phyloP scores from a whole-genome alignment of 64 coral and sea anemone genomes.

The Hydrozoanthus tunicans region DNA sequence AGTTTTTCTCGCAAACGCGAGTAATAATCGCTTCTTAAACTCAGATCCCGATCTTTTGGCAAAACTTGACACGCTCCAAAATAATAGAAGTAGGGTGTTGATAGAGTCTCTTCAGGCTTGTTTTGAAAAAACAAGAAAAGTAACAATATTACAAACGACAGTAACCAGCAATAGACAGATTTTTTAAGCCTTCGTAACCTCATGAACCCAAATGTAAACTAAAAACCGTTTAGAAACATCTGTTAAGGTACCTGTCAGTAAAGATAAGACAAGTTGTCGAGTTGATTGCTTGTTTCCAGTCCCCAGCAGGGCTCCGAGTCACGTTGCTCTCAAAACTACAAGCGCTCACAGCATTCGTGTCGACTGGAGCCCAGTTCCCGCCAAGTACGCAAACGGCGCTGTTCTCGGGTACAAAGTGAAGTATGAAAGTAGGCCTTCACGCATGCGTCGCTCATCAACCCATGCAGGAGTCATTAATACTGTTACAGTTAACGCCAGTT shows the following conservation, averaged over 20 bases:
- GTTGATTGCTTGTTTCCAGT: neutral
- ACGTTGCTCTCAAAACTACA: neutral
- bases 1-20: too few relatives aligned
- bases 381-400: conserved; percentile 10
- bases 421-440: conserved; percentile 3
- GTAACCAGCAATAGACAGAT: too few relatives aligned
- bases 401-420: conserved; percentile 50
- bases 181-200: too few relatives aligned
- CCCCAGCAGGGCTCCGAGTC: conserved; percentile 9
- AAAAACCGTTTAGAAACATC: neutral
- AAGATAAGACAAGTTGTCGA: neutral
- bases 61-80: too few relatives aligned
- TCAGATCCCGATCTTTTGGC: too few relatives aligned
- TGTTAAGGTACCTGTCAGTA: neutral
- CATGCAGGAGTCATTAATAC: conserved; percentile 37
- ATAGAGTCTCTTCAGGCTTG: neutral
- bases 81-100: too few relatives aligned
- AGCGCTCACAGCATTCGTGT: conserved; percentile 39
- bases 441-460: conserved; percentile 10
- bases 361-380: conserved; percentile 26
- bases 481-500: conserved; percentile 34
- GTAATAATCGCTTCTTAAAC: too few relatives aligned
- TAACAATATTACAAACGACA: neutral
- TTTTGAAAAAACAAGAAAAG: neutral
- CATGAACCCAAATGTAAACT: too few relatives aligned